phyloP scores from a whole-genome alignment of 2,113 vertebrate species.

The Alexandromys fortis region DNA sequence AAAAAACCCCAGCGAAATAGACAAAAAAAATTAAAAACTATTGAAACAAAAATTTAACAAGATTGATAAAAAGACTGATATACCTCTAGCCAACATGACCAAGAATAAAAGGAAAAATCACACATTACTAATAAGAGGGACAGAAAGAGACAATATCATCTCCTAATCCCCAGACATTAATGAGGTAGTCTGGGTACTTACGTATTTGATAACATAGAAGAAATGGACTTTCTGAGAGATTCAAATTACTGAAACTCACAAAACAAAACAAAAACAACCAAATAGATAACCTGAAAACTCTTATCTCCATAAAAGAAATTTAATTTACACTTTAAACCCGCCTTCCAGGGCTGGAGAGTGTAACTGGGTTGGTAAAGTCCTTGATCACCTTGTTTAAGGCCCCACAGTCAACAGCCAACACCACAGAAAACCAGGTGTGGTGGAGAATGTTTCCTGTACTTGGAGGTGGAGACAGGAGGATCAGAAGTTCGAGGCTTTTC shows the following conservation, averaged over 20 bases:
- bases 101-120: background rate
- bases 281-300: background rate
- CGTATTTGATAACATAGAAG: background rate
- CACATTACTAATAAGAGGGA: background rate
- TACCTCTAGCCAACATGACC: background rate
- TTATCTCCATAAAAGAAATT: background rate
- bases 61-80: background rate
- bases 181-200: background rate
- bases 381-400: background rate
- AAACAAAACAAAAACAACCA: background rate
- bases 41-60: background rate
- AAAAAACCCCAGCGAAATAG: background rate
- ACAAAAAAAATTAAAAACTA: constrained; percentile 8
- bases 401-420: too few relatives aligned
- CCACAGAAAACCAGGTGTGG: background rate
- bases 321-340: background rate
- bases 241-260: background rate
- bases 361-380: background rate
- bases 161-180: background rate
- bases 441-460: background rate
- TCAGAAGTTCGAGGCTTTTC: background rate
- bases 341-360: background rate
- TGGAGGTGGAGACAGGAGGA: background rate
- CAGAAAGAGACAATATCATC: background rate
- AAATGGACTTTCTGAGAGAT: background rate